Conservation (phyloP, 2,113 vertebrate species). For the Vanacampus margaritifer region DNA sequence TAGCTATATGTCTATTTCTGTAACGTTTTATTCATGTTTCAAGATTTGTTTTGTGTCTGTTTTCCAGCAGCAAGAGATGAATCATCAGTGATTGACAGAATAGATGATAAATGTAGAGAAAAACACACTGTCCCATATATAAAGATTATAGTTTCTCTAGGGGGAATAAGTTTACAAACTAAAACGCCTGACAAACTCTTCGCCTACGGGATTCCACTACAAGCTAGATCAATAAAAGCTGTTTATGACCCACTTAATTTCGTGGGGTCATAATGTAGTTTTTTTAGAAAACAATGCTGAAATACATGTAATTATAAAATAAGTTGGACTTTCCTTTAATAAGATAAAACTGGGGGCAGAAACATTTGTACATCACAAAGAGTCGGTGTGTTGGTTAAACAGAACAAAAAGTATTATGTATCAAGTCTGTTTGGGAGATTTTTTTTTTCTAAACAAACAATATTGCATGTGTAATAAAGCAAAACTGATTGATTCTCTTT, state of each 20-base stretch:
- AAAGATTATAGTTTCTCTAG: slow-evolving; percentile 18
- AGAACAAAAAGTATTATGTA: no score
- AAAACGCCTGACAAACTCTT: slow-evolving; percentile 19
- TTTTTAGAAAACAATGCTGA: background rate
- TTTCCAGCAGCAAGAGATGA: slow-evolving; percentile 7
- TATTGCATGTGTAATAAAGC: no score
- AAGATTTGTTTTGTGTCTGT: slow-evolving; percentile 21
- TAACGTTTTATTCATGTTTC: slow-evolving; percentile 35
- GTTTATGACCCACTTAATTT: slow-evolving; percentile 17
- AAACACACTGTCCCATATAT: slow-evolving; percentile 16
- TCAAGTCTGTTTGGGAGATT: no score
- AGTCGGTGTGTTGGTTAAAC: no score
- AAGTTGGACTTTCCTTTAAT: background rate
- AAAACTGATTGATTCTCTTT: no score
- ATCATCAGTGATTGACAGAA: slow-evolving; percentile 32
- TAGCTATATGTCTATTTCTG: slow-evolving; percentile 5
- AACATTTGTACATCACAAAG: background rate
- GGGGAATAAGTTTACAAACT: slow-evolving; percentile 40
- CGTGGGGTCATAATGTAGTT: background rate
- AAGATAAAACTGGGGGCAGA: background rate
- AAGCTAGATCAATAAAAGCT: slow-evolving; percentile 39
- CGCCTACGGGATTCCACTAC: slow-evolving; percentile 31
- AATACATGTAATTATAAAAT: background rate
- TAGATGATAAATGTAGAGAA: slow-evolving; percentile 10
- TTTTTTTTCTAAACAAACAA: no score